A percentile compares a stretch with the other conserved stretches of the same genome.
Evolutionary conservation across 2,113 vertebrate genomes (phyloP).

Genomic region (Furnarius figulus): DNA sequence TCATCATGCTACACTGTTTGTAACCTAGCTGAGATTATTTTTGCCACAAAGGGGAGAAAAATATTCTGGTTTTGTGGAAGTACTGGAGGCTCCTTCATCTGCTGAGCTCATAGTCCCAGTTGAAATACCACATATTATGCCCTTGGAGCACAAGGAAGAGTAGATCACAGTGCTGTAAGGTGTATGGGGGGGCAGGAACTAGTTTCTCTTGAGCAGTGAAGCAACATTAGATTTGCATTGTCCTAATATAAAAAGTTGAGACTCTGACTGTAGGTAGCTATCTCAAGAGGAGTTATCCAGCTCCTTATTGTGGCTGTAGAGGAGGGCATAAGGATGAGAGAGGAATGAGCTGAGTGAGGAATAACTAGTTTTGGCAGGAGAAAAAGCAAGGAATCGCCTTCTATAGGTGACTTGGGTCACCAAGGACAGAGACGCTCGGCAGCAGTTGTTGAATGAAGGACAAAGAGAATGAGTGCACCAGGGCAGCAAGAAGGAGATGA

Average conservation of each 20-base stretch:
- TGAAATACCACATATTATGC: neutral
- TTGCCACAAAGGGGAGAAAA: neutral
- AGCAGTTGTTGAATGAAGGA: neutral
- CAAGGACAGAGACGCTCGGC: neutral
- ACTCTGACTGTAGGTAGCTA: neutral
- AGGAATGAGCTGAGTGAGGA: neutral
- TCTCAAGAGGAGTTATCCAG: neutral
- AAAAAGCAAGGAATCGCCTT: neutral
- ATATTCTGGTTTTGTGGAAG: neutral
- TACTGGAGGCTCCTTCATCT: neutral
- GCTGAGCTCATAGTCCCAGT: neutral
- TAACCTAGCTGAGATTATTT: neutral
- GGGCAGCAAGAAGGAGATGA: neutral
- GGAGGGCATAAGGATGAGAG: neutral
- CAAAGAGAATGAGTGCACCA: neutral
- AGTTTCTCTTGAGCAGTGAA: neutral
- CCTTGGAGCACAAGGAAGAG: neutral
- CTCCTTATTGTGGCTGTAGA: neutral
- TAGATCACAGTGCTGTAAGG: neutral
- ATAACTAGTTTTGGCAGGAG: neutral
- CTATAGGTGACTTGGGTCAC: neutral
- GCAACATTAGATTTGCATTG: neutral
- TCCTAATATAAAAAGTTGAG: neutral
- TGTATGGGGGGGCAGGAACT: neutral
- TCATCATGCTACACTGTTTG: neutral